Conservation (phyloP, 2,888 invertebrate species). For the Allolobophora icterica region DNA sequence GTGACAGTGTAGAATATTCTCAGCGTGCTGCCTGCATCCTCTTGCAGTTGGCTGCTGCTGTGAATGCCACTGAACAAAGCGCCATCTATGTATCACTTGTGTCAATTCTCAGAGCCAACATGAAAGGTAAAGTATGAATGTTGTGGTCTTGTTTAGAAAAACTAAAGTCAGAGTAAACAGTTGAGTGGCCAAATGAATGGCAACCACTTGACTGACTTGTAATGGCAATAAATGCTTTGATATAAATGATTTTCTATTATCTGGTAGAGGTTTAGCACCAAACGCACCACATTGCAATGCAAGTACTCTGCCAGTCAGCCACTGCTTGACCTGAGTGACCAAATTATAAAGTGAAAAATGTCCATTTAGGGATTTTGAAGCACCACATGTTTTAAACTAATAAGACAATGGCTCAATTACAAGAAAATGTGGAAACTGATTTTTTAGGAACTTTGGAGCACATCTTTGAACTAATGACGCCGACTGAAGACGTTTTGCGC, state of each 20-base stretch:
- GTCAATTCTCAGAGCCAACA: constrained; percentile 5
- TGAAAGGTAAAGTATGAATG: neutral
- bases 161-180: neutral
- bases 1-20: neutral
- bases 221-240: no score
- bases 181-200: neutral
- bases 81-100: neutral
- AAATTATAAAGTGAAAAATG: neutral
- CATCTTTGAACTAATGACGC: neutral
- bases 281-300: neutral
- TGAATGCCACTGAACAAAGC: neutral
- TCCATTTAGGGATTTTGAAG: no score
- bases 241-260: no score
- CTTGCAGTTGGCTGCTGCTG: neutral
- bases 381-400: no score
- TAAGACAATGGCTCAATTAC: neutral
- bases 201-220: no score
- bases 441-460: neutral
- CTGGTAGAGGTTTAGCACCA: neutral
- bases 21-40: neutral
- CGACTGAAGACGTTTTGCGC: neutral
- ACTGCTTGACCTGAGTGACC: neutral
- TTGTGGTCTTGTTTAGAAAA: neutral
- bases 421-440: neutral
- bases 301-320: neutral